These are phyloP conservation scores for Diprion similis DNA, from an alignment of 1,140 invertebrate species.

Conservation along the genomic window DNA sequence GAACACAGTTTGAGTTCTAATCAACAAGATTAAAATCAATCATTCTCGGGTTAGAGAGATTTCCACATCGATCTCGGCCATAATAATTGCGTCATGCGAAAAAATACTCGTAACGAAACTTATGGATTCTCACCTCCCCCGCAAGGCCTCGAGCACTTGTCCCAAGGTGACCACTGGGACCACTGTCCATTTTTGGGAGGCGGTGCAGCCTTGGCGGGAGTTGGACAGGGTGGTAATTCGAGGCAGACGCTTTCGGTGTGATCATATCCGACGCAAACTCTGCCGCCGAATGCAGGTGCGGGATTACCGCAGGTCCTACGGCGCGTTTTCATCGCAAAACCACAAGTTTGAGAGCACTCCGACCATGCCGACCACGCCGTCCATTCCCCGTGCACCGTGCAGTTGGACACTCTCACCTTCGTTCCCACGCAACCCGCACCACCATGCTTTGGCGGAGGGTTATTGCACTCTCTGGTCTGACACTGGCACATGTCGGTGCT, in stretches of 20 bases:
- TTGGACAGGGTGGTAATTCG: conserved; percentile 80
- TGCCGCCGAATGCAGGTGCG: conserved; percentile 79
- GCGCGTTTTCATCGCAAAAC: conserved; percentile 81
- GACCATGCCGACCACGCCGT: conserved; percentile 89
- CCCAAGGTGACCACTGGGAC: conserved; percentile 78
- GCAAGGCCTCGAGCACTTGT: conserved; percentile 66
- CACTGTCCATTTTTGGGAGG: conserved; percentile 75
- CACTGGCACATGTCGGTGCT: conserved; percentile 76
- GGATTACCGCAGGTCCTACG: conserved; percentile 83
- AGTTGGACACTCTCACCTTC: conserved; percentile 72
- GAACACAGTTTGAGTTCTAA: too few relatives aligned
- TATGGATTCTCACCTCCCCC: conserved; percentile 56
- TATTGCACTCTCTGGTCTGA: conserved; percentile 79
- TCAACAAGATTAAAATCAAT: neutral
- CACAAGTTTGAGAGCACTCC: conserved; percentile 79
- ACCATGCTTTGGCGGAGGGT: conserved; percentile 81
- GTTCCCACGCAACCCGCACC: conserved; percentile 71
- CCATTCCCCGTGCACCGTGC: conserved; percentile 87
- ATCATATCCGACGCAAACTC: conserved; percentile 84
- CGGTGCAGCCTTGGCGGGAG: conserved; percentile 60
- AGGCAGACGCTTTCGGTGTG: conserved; percentile 78
- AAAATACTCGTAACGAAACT: conserved; percentile 41
- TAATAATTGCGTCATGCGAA: conserved; percentile 37
- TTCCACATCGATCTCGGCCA: conserved; percentile 64
- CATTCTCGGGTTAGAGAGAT: conserved; percentile 40